A percentile compares a stretch with the other conserved stretches of the same genome.
phyloP scores from a whole-genome alignment of 2,888 invertebrate genomes.

The Gymnoscelis rufifasciata region DNA sequence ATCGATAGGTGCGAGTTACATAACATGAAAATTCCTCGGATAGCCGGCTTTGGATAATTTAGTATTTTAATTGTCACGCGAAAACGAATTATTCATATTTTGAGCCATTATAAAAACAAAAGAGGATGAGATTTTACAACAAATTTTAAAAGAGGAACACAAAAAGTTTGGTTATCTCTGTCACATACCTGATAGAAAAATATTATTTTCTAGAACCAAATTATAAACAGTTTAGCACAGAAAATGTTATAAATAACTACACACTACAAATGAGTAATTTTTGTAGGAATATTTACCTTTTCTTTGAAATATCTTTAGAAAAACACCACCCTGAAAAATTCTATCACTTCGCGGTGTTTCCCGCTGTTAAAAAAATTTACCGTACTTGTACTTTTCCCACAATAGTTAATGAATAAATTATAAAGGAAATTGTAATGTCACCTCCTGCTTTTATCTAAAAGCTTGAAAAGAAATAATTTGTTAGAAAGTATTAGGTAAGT shows the following conservation, averaged over 20 bases:
- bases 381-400: too few relatives aligned
- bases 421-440: too few relatives aligned
- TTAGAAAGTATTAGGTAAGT: too few relatives aligned
- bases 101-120: conserved; percentile 17
- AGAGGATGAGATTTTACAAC: conserved; percentile 5
- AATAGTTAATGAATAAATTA: too few relatives aligned
- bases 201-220: not conserved
- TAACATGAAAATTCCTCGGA: conserved; percentile 37
- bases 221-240: conserved; percentile 6
- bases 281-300: conserved; percentile 12
- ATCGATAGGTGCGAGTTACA: conserved; percentile 53
- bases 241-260: not conserved
- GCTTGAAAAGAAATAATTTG: too few relatives aligned
- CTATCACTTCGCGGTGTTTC: conserved; percentile 9
- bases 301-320: conserved; percentile 9
- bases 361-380: not conserved
- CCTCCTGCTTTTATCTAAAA: too few relatives aligned
- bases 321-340: conserved; percentile 11
- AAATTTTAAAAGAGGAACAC: conserved; percentile 20
- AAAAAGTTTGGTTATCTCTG: conserved; percentile 26
- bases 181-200: conserved; percentile 17
- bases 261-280: conserved; percentile 3
- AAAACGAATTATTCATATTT: not conserved
- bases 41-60: conserved; percentile 2
- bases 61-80: not conserved